Evolutionary conservation across 2,113 vertebrate species (phyloP), one percentile per base, ranked within the genome.

Genomic region (Gambusia affinis): DNA sequence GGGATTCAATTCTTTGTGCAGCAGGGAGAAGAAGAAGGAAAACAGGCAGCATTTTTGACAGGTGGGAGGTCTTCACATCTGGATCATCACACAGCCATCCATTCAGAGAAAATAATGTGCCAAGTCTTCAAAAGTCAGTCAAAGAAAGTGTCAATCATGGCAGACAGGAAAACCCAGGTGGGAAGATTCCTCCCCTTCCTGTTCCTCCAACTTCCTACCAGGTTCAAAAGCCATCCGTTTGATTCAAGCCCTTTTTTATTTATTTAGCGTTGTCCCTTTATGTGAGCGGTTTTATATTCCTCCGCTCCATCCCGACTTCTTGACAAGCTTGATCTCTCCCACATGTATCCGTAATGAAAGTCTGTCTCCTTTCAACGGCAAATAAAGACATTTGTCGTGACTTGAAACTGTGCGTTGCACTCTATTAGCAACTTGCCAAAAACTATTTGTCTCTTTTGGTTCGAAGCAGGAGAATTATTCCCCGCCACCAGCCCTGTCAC

Each of bases 401-500:
- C n/a, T 37, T 72, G 66, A 68, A 79, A 57, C 51, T 54, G 44
- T 24, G 69, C 33, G 30, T 60, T 61, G 39, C 66, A 63, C 84
- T 85, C 85, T 76, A 80, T 88, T 86, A 81, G 79, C 79, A 63
- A 74, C 74, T 79, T 75, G 66, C 76, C 73, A 65, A 64, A 84
- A 77, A 72, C 70, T 79, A 73, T 67, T 33, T 65, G 66, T 60
- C 78, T 63, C 64, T 76, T 84, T 60, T 29, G 51, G 22, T 67
- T 74, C 0, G 35, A 30, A 72, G 2, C 70, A 3, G 35, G 31
- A 54, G 70, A 82, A 82, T 75, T 29, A 73, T 81, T 75, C 47
- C 74, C 74, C 42, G 29, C 57, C 30, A 71, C 67, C 33, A 39
- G 29, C 73, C 83, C 83, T 69, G 73, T 73, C 83, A 74, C 76